Conservation (phyloP, 2,888 invertebrate genomes). For the Caenorhabditis sp. region DNA sequence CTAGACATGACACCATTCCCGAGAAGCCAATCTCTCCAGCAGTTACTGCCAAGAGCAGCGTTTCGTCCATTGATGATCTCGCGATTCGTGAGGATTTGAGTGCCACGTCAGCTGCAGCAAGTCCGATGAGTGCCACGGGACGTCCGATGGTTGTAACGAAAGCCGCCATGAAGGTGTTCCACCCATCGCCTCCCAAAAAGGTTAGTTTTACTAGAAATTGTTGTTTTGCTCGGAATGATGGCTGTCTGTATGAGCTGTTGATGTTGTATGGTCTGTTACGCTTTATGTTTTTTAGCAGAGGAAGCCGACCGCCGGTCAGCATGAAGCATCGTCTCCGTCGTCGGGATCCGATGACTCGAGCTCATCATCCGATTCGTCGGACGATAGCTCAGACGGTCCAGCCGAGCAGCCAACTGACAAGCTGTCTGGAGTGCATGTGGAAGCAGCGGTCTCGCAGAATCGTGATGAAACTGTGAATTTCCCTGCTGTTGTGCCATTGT, state of each 20-base stretch:
- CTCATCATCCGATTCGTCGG: slow-evolving; percentile 15
- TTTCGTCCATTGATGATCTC: slow-evolving; percentile 32
- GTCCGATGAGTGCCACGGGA: slow-evolving; percentile 39
- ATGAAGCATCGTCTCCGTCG: slow-evolving; percentile 40
- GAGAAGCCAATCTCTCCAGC: slow-evolving; percentile 23
- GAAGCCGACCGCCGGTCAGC: slow-evolving; percentile 25
- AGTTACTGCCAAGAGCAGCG: slow-evolving; percentile 31
- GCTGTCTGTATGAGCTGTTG: slow-evolving; percentile 51
- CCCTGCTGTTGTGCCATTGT: neutral
- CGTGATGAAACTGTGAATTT: neutral
- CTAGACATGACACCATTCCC: slow-evolving; percentile 6
- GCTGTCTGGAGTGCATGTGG: neutral
- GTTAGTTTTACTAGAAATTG: slow-evolving; percentile 20
- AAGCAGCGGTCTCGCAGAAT: neutral
- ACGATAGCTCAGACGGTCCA: slow-evolving; percentile 31
- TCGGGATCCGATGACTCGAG: slow-evolving; percentile 7
- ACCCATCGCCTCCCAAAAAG: slow-evolving; percentile 41
- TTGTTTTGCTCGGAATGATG: slow-evolving; percentile 42
- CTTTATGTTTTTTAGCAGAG: slow-evolving; percentile 55
- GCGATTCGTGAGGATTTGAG: slow-evolving; percentile 25
- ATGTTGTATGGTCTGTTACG: slow-evolving; percentile 56
- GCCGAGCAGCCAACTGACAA: neutral
- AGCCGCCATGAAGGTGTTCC: slow-evolving; percentile 60
- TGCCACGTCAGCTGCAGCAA: slow-evolving; percentile 14
- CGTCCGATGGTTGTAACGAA: slow-evolving; percentile 58